Conservation (phyloP, 2,113 vertebrate genomes). For the Corynorhinus townsendii region DNA sequence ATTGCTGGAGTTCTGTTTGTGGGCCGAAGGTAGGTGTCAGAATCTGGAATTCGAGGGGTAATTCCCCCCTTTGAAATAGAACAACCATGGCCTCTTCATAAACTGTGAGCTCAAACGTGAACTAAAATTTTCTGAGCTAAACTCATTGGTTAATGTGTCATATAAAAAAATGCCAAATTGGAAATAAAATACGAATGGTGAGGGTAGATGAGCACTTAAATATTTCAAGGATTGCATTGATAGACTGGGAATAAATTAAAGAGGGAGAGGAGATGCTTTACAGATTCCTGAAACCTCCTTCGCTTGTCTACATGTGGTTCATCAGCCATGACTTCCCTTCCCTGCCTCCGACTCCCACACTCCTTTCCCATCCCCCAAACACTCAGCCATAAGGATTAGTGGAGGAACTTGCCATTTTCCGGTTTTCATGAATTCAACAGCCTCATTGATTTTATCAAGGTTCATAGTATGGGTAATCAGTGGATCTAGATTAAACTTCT, state of each 20-base stretch:
- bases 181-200: neutral
- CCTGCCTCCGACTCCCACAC: neutral
- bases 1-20: neutral
- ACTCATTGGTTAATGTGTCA: neutral
- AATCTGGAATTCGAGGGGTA: neutral
- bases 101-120: neutral
- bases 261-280: neutral
- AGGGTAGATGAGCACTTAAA: neutral
- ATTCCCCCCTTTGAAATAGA: neutral
- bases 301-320: neutral
- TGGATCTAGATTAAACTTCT: conserved; percentile 90
- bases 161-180: neutral
- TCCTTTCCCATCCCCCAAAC: neutral
- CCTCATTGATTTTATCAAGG: conserved; percentile 88
- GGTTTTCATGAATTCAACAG: conserved; percentile 87
- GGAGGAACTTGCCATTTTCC: conserved; percentile 72
- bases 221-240: neutral
- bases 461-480: conserved; percentile 90
- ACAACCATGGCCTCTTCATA: neutral
- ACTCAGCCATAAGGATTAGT: neutral
- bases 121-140: neutral
- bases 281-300: neutral
- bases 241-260: neutral
- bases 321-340: neutral
- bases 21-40: neutral